A percentile compares a stretch with the other conserved stretches of the same genome.
Evolutionary conservation across 2,113 vertebrate species (phyloP).

Genomic region (Peromyscus leucopus): DNA sequence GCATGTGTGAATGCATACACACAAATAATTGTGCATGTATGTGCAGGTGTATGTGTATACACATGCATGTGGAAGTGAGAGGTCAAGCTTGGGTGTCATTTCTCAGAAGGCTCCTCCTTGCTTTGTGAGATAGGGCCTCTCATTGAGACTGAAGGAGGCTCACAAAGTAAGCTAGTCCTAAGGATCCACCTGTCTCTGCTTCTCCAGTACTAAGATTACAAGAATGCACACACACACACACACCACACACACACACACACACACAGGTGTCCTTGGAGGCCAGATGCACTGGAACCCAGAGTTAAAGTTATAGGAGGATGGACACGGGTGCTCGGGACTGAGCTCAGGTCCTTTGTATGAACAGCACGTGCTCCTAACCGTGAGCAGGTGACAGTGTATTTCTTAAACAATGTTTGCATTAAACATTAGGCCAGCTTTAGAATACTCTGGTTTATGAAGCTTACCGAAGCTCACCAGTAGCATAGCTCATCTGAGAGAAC

Average conservation of each 20-base stretch:
- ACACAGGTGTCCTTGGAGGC: not conserved
- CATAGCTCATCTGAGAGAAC: not conserved
- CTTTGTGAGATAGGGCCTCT: not conserved
- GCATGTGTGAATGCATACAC: no score
- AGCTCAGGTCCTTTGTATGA: not conserved
- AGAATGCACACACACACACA: not conserved
- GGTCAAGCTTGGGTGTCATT: not conserved
- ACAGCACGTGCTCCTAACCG: not conserved
- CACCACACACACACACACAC: not conserved
- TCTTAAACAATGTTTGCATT: not conserved
- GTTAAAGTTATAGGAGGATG: not conserved
- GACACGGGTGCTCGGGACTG: not conserved
- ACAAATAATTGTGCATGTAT: not conserved
- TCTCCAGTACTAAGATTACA: not conserved
- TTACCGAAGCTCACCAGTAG: not conserved
- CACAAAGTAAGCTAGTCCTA: not conserved
- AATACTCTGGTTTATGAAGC: not conserved
- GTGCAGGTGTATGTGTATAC: not conserved
- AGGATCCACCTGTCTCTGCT: not conserved
- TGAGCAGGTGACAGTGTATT: not conserved
- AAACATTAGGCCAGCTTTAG: not conserved
- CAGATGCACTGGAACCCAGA: not conserved
- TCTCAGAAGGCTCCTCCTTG: not conserved
- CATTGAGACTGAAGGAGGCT: not conserved
- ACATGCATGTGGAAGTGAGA: not conserved